Base-by-base conservation (phyloP, 2,797 vertebrate species). In the Pseudomugil gertrudae region DNA sequence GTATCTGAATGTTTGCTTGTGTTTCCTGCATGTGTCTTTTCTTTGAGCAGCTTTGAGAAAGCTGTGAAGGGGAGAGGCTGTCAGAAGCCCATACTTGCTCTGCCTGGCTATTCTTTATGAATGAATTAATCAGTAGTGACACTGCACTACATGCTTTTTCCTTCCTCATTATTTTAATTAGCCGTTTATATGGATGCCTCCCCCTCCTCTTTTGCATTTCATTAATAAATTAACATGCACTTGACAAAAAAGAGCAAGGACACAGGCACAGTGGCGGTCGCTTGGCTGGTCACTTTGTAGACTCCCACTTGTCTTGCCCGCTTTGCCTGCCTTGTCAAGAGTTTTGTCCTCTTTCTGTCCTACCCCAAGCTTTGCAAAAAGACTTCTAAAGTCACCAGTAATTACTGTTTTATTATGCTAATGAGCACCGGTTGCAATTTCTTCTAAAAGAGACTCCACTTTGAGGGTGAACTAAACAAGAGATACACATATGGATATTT, bases 101-200 rank as follows among this genome's bases (percentile, higher is more conserved):
- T 72, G 74, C 79, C 75, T 56, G 63, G 58, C 70, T 90, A 87
- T 89, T 95, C 94, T 96, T 96, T 94, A 95, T 95, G 92, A 93
- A 92, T 90, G 92, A 95, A 95, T 96, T 95, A 96, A 98, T 97
- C 95, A 95, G 93, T 93, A 93, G 91, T 95, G 96, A 96, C 96
- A 95, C 85, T 83, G 91, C 95, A 93, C 95, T 94, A 95, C 95
- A 95, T 95, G 94, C 93, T 95, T 95, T 94, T 94, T 95, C 94
- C 91, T 95, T 93, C 88, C 93, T 96, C 94, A 93, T 97, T 96
- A 96, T 95, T 95, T 95, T 95, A 98, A 97, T 97, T 95, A 95
- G 79, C 92, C 90, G 92, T 96, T 96, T 96, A 95, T 95, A 95
- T 95, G 94, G 94, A 94, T 91, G 89, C 92, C 84, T 86, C 77